phyloP scores from a whole-genome alignment of 1,140 invertebrate genomes.

The Drosophila burlai region DNA sequence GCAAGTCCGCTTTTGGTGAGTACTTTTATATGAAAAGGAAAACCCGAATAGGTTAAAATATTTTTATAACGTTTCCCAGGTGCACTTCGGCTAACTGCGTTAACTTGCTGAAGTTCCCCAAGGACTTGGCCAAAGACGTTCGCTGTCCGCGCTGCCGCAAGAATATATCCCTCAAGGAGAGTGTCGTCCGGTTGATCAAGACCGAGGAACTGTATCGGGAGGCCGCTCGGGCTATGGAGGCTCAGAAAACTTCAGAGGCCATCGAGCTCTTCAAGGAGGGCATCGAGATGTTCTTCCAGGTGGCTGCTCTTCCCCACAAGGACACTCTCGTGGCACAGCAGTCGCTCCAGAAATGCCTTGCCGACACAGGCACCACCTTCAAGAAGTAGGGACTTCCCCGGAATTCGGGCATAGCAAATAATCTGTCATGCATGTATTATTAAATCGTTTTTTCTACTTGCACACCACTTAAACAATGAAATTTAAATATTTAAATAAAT shows the following conservation, averaged over 20 bases:
- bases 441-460: conserved; percentile 43
- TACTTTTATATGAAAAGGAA: background rate
- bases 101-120: conserved; percentile 86
- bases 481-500: background rate
- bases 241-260: conserved; percentile 84
- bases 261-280: conserved; percentile 85
- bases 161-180: conserved; percentile 86
- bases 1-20: conserved; percentile 82
- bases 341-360: conserved; percentile 87
- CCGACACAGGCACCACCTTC: conserved; percentile 84
- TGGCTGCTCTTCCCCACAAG: conserved; percentile 87
- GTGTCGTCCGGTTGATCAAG: conserved; percentile 85
- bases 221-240: conserved; percentile 86
- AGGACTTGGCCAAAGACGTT: conserved; percentile 75
- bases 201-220: conserved; percentile 86
- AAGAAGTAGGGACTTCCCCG: conserved; percentile 44
- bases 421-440: conserved; percentile 28
- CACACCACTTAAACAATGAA: conserved; percentile 4
- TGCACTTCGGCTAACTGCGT: conserved; percentile 87
- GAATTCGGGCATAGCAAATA: conserved; percentile 1
- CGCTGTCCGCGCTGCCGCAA: conserved; percentile 87
- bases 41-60: background rate
- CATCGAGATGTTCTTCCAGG: conserved; percentile 86
- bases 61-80: conserved; percentile 78
- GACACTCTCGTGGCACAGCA: conserved; percentile 88